A percentile compares a stretch with the other conserved stretches of the same genome.
These are phyloP conservation scores for Popillia japonica DNA, from an alignment of 1,140 invertebrate species.

Conservation along the genomic window DNA sequence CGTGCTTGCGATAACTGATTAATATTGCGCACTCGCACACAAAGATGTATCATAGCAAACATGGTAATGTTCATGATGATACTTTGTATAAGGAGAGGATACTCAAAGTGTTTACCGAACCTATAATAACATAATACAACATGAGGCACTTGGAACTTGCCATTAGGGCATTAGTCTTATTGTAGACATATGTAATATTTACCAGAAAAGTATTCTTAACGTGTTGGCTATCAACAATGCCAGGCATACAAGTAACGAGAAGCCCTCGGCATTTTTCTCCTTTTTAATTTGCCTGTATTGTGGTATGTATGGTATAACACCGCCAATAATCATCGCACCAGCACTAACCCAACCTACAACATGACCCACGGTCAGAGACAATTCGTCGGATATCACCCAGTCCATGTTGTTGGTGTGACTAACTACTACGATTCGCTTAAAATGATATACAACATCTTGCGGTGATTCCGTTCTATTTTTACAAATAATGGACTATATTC, in stretches of 20 bases:
- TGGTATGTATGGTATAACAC: slow-evolving; percentile 85
- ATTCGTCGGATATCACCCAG: slow-evolving; percentile 76
- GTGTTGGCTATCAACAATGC: slow-evolving; percentile 95
- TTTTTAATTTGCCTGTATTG: slow-evolving; percentile 93
- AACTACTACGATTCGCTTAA: slow-evolving; percentile 38
- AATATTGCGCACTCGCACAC: slow-evolving; percentile 86
- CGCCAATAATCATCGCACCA: slow-evolving; percentile 91
- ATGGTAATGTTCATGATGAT: slow-evolving; percentile 97
- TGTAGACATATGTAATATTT: slow-evolving; percentile 60
- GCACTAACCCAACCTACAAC: slow-evolving; percentile 74
- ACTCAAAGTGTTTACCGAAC: slow-evolving; percentile 97
- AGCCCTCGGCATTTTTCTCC: slow-evolving; percentile 92
- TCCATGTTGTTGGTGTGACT: slow-evolving; percentile 62
- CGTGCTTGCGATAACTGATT: slow-evolving; percentile 81
- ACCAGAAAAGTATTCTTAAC: slow-evolving; percentile 98
- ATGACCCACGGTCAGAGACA: slow-evolving; percentile 71
- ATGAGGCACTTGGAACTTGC: not conserved
- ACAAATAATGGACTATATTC: slow-evolving; percentile 19
- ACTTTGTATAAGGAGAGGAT: slow-evolving; percentile 94
- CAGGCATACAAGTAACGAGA: slow-evolving; percentile 96
- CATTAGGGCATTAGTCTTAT: not conserved
- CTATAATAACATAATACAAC: slow-evolving; percentile 65
- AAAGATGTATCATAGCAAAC: slow-evolving; percentile 95
- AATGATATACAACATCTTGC: slow-evolving; percentile 36
- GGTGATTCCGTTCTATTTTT: slow-evolving; percentile 28